Percentiles rank a stretch among this genome's conserved stretches.
phyloP scores from a whole-genome alignment of 2,113 vertebrate species.

The Cryptotis parvus region DNA sequence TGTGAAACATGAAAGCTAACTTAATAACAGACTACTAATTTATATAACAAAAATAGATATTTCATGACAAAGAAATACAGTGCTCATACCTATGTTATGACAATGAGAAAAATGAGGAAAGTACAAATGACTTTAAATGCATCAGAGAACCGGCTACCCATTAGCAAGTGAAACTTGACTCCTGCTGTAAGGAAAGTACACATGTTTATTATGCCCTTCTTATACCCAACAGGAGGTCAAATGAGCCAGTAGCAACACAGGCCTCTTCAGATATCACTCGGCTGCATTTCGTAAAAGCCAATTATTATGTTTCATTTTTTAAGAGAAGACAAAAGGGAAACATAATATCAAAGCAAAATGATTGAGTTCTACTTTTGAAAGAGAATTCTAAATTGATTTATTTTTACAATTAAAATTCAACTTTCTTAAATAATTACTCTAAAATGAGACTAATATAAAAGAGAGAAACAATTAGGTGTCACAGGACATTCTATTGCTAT shows the following conservation, averaged over 20 bases:
- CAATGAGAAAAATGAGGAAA: slow-evolving; percentile 38
- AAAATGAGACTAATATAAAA: slow-evolving; percentile 33
- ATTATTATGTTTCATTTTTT: background rate
- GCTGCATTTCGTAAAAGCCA: slow-evolving; percentile 1
- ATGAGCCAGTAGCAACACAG: background rate
- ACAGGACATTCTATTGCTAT: background rate
- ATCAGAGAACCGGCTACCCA: slow-evolving; percentile 14
- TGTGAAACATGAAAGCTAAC: slow-evolving; percentile 42
- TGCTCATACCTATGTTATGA: slow-evolving; percentile 48
- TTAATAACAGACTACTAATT: slow-evolving; percentile 65
- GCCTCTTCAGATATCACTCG: background rate
- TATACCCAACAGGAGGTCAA: background rate
- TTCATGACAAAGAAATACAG: slow-evolving; percentile 45
- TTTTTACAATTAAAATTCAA: slow-evolving; percentile 36
- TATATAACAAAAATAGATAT: slow-evolving; percentile 62
- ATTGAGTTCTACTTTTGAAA: background rate
- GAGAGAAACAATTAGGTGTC: background rate
- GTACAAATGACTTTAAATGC: slow-evolving; percentile 31
- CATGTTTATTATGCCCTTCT: background rate
- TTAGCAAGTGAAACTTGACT: slow-evolving; percentile 36
- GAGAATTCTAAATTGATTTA: slow-evolving; percentile 11
- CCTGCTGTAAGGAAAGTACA: background rate
- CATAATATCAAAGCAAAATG: background rate
- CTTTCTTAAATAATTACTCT: slow-evolving; percentile 7
- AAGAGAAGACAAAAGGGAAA: slow-evolving; percentile 19